Percentiles rank a stretch among this genome's conserved stretches.
Evolutionary conservation across 2,113 vertebrate genomes (phyloP).

Genomic region (Ancistrus triradiatus): DNA sequence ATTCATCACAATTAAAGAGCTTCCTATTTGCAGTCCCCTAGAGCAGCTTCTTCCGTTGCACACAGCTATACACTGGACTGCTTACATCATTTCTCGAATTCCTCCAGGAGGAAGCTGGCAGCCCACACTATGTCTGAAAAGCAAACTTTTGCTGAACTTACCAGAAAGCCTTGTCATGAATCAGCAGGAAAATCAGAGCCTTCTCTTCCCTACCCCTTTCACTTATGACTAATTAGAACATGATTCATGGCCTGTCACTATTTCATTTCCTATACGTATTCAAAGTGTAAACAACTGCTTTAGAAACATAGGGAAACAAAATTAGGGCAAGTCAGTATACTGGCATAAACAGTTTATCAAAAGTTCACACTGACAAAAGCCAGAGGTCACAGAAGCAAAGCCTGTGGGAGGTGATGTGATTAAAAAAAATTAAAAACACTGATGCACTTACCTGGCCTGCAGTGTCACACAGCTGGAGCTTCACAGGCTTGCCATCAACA

Average conservation of each 20-base stretch:
- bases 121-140: not conserved
- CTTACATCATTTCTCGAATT: constrained; percentile 26
- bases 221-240: constrained; percentile 26
- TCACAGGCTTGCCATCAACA: constrained; percentile 86
- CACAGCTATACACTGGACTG: constrained; percentile 29
- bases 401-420: constrained; percentile 27
- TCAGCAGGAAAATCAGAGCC: too few relatives aligned
- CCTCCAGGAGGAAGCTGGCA: constrained; percentile 12
- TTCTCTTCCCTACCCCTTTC: too few relatives aligned
- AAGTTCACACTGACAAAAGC: constrained; percentile 18
- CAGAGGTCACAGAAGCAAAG: constrained; percentile 7
- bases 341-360: constrained; percentile 35
- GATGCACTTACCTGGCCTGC: constrained; percentile 86
- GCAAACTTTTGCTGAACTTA: constrained; percentile 33
- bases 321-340: constrained; percentile 17
- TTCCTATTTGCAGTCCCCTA: constrained; percentile 38
- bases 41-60: constrained; percentile 26
- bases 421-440: not conserved
- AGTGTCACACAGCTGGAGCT: constrained; percentile 94
- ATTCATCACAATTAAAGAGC: constrained; percentile 48
- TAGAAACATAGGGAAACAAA: constrained; percentile 18
- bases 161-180: constrained; percentile 19
- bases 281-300: constrained; percentile 16
- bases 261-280: not conserved
- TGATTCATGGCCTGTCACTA: not conserved